Evolutionary conservation across 2,113 vertebrate species (phyloP).

Genomic region (Macroglossus sobrinus): DNA sequence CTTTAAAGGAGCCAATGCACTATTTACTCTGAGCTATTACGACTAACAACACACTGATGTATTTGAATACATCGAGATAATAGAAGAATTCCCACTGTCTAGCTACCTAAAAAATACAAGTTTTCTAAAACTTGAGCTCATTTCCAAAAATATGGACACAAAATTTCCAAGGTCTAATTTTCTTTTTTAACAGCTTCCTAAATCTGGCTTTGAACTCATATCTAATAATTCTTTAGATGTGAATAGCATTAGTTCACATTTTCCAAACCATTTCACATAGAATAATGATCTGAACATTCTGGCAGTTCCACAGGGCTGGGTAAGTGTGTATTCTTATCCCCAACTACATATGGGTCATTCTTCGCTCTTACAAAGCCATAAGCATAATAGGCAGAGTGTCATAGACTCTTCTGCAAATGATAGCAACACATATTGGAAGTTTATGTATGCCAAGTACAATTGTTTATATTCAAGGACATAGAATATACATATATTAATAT

Average conservation of each 20-base stretch:
- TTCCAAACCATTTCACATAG: background rate
- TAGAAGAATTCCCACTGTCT: background rate
- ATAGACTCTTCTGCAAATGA: background rate
- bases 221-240: background rate
- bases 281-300: background rate
- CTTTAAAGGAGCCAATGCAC: background rate
- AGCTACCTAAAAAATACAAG: background rate
- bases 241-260: background rate
- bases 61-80: background rate
- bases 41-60: background rate
- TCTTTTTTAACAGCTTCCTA: background rate
- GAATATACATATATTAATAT: background rate
- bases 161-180: background rate
- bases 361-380: background rate
- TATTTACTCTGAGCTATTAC: background rate
- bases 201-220: background rate
- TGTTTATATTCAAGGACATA: background rate
- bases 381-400: background rate
- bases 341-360: background rate
- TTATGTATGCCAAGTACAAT: background rate
- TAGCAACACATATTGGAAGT: background rate
- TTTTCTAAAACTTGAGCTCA: background rate
- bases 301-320: background rate
- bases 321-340: background rate
- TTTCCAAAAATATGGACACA: background rate